Base-by-base conservation (phyloP, 1,140 invertebrate species). In the Sipha flava region DNA sequence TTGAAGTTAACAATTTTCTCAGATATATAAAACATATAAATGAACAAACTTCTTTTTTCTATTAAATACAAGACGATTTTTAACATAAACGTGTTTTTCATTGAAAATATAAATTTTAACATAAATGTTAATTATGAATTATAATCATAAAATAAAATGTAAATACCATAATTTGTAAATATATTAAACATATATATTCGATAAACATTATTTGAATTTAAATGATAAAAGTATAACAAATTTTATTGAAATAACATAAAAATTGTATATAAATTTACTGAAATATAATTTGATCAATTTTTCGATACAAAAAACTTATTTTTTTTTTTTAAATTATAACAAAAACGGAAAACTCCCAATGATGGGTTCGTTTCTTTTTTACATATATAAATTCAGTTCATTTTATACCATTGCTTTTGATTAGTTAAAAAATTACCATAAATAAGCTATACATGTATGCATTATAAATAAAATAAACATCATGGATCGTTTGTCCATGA, bases 81-180 rank as follows among this genome's bases (percentile, higher is more conserved):
- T 26, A 59, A 59, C 14, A 59, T 18, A 59, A 59, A 59, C 54
- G 54, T 23, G 29, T 16, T 29, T n/a, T n/a, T n/a, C n/a, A n/a
- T n/a, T n/a, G n/a, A n/a, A n/a, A n/a, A n/a, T n/a, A n/a, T n/a
- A n/a, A n/a, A n/a, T n/a, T n/a, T 59, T 26, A 59, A 59, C 14
- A 59, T 18, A 59, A 59, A 59, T 26, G 54, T 23, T n/a, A 59
- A 16, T 29, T 31, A 62, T 31, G 31, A 62, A 34, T 62, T 62
- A 62, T 62, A 62, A 62, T 62, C 57, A n/a, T 62, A 62, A 62
- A 62, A 62, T 62, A 62, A 18, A 29, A 62, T n/a, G n/a, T n/a
- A n/a, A n/a, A n/a, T n/a, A n/a, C n/a, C n/a, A n/a, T n/a, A n/a
- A n/a, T n/a, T n/a, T n/a, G n/a, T n/a, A n/a, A n/a, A n/a, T n/a